Conservation (phyloP, 2,797 vertebrate genomes). For the Catostomus latipinnis region DNA sequence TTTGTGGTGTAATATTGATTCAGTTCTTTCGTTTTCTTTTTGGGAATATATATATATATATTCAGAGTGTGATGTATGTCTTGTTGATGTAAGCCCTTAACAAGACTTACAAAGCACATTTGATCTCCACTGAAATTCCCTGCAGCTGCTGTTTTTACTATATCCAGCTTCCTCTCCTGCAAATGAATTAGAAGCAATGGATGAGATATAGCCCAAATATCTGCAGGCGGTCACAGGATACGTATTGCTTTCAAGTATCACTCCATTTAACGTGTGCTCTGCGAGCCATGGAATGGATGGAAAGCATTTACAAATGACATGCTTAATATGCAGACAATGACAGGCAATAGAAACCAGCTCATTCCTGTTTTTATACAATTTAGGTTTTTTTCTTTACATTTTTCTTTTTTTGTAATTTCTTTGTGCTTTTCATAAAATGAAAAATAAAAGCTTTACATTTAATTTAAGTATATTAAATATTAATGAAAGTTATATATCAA, state of each 20-base stretch:
- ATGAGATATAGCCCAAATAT: constrained; percentile 71
- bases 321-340: constrained; percentile 67
- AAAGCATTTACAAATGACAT: constrained; percentile 63
- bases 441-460: constrained; percentile 1
- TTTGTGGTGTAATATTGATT: constrained; percentile 21
- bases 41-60: not conserved
- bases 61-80: constrained; percentile 41
- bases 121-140: constrained; percentile 47
- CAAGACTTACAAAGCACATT: constrained; percentile 49
- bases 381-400: constrained; percentile 2
- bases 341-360: constrained; percentile 66
- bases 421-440: constrained; percentile 19
- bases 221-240: constrained; percentile 67
- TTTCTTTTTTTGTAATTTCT: not conserved
- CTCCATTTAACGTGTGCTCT: constrained; percentile 52
- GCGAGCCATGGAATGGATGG: constrained; percentile 61
- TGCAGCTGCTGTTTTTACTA: constrained; percentile 61
- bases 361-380: constrained; percentile 43
- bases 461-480: no score
- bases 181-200: constrained; percentile 67
- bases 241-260: constrained; percentile 67
- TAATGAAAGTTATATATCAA: not conserved
- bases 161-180: constrained; percentile 61
- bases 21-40: constrained; percentile 24
- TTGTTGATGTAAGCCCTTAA: constrained; percentile 50